Conservation (phyloP, 2,113 vertebrate species). For the Rhinoderma darwinii region DNA sequence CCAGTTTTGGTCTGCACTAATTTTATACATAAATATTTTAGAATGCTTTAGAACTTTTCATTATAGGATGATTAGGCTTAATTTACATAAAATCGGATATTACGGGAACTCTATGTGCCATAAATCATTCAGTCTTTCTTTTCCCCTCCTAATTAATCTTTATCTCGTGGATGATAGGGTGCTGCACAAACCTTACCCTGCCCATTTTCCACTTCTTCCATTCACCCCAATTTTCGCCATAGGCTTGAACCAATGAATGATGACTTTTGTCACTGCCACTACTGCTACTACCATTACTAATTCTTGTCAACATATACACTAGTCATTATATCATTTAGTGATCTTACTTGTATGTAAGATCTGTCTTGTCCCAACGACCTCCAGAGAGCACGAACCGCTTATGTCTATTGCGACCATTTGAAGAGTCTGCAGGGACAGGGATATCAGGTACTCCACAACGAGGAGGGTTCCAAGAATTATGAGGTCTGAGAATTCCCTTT, state of each 20-base stretch:
- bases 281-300: background rate
- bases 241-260: background rate
- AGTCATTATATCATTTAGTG: background rate
- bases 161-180: no score
- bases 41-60: no score
- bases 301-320: background rate
- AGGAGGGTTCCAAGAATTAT: conserved; percentile 67
- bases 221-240: background rate
- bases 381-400: conserved; percentile 86
- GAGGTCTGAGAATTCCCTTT: conserved; percentile 58
- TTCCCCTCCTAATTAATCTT: no score
- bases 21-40: no score
- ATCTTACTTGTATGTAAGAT: conserved; percentile 92
- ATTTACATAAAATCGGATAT: no score
- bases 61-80: no score
- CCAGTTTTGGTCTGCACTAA: no score
- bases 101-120: no score
- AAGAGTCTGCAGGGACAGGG: conserved; percentile 55
- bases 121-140: no score
- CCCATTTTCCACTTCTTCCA: background rate
- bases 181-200: background rate
- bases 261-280: background rate
- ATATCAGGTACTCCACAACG: conserved; percentile 88
- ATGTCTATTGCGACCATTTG: conserved; percentile 73
- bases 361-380: conserved; percentile 82